Conservation (phyloP, 2,888 invertebrate genomes). For the Lasioglossum morio region DNA sequence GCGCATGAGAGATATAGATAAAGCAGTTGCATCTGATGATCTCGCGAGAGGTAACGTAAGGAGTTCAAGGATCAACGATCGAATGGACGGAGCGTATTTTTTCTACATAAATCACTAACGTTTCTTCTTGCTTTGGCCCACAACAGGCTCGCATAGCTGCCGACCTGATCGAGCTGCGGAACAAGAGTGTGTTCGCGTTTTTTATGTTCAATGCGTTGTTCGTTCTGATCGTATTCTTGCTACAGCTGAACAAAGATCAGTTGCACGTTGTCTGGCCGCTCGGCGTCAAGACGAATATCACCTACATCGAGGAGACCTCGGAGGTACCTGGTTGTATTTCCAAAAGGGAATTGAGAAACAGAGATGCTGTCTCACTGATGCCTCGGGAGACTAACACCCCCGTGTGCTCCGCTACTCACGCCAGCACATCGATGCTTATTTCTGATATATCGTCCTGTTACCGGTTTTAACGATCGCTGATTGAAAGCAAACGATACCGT, state of each 20-base stretch:
- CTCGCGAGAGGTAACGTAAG: constrained; percentile 4
- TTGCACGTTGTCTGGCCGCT: constrained; percentile 99
- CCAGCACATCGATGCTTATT: not conserved
- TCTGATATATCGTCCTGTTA: not conserved
- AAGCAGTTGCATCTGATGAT: not conserved
- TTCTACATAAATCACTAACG: constrained; percentile 76
- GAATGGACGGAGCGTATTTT: constrained; percentile 74
- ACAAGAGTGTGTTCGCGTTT: constrained; percentile 99
- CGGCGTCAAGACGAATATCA: constrained; percentile 97
- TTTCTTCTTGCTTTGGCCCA: constrained; percentile 76
- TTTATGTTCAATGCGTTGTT: constrained; percentile 99
- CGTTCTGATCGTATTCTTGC: constrained; percentile 99
- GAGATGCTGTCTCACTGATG: constrained; percentile 58
- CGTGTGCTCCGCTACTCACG: constrained; percentile 50
- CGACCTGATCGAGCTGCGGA: constrained; percentile 97
- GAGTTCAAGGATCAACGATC: constrained; percentile 49
- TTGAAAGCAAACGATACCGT: not conserved
- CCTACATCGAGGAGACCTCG: constrained; percentile 95
- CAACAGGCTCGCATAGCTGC: constrained; percentile 94
- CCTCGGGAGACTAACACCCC: constrained; percentile 61
- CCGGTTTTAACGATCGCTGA: not conserved
- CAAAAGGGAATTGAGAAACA: constrained; percentile 38
- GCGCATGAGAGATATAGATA: constrained; percentile 9
- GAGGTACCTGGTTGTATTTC: constrained; percentile 88
- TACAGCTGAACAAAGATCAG: constrained; percentile 99